Conservation (phyloP, 1,140 invertebrate species). For the Eubasilissa regina region DNA sequence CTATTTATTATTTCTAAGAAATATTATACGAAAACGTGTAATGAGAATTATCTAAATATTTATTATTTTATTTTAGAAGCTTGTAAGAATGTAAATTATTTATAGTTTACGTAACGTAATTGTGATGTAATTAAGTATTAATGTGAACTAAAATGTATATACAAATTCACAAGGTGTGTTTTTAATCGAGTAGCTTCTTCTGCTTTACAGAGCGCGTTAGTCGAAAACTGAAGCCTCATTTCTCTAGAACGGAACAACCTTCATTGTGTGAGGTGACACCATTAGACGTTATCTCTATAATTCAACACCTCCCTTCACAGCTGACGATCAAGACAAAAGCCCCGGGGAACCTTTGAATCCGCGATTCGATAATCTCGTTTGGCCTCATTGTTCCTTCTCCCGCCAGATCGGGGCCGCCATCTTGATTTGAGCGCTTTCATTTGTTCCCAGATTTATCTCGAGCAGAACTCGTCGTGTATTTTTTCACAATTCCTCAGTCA, state of each 20-base stretch:
- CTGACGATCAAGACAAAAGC: conserved; percentile 44
- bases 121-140: too few relatives aligned
- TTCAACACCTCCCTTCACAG: conserved; percentile 49
- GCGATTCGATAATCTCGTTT: conserved; percentile 47
- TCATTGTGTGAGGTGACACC: conserved; percentile 33
- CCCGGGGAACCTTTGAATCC: conserved; percentile 46
- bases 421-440: conserved; percentile 32
- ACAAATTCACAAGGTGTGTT: too few relatives aligned
- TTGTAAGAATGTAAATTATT: too few relatives aligned
- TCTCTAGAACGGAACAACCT: conserved; percentile 8
- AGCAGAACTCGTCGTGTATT: neutral
- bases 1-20: too few relatives aligned
- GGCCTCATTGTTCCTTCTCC: conserved; percentile 12
- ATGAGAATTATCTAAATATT: too few relatives aligned
- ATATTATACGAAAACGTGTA: too few relatives aligned
- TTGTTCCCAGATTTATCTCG: conserved; percentile 14
- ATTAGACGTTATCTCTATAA: conserved; percentile 52
- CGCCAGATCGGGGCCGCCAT: conserved; percentile 25
- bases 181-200: too few relatives aligned
- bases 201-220: neutral
- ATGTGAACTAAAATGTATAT: too few relatives aligned
- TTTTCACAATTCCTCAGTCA: neutral
- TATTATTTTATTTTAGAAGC: too few relatives aligned
- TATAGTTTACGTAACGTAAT: too few relatives aligned
- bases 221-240: conserved; percentile 16